These are phyloP conservation scores for Drosophila virilis DNA, from an alignment of 1,140 invertebrate genomes.

Conservation along the genomic window DNA sequence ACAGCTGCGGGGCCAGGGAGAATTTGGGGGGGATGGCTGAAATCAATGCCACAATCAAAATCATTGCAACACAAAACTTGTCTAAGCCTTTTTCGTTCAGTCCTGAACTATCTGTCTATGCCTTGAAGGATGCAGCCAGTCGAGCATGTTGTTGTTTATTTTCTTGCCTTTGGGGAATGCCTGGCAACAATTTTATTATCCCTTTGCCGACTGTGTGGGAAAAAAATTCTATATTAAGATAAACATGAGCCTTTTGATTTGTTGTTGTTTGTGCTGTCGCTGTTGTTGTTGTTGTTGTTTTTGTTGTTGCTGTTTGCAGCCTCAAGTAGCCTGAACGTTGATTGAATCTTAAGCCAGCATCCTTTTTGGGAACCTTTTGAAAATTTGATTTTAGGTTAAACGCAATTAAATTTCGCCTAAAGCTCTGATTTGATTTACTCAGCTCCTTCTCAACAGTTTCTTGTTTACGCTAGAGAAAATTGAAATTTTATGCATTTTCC, in stretches of 20 bases:
- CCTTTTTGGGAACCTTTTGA: slow-evolving; percentile 42
- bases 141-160: slow-evolving; percentile 69
- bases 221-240: slow-evolving; percentile 66
- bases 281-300: slow-evolving; percentile 3
- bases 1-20: slow-evolving; percentile 8
- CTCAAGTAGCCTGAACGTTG: slow-evolving; percentile 53
- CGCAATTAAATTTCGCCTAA: slow-evolving; percentile 77
- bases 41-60: slow-evolving; percentile 75
- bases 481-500: slow-evolving; percentile 70
- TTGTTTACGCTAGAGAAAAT: slow-evolving; percentile 68
- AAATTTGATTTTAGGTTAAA: slow-evolving; percentile 81
- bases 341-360: slow-evolving; percentile 67
- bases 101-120: slow-evolving; percentile 42
- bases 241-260: slow-evolving; percentile 73
- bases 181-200: slow-evolving; percentile 66
- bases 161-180: slow-evolving; percentile 54
- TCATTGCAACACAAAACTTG: slow-evolving; percentile 46
- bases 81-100: slow-evolving; percentile 59
- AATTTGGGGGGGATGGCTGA: slow-evolving; percentile 22
- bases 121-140: slow-evolving; percentile 59
- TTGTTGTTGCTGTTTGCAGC: background rate
- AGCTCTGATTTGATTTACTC: slow-evolving; percentile 68
- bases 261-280: slow-evolving; percentile 54
- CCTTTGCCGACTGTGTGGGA: slow-evolving; percentile 60
- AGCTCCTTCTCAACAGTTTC: slow-evolving; percentile 14